These are phyloP conservation scores for Cyphomyrus plagiostoma DNA, from an alignment of 2,113 vertebrate species.

Conservation along the genomic window DNA sequence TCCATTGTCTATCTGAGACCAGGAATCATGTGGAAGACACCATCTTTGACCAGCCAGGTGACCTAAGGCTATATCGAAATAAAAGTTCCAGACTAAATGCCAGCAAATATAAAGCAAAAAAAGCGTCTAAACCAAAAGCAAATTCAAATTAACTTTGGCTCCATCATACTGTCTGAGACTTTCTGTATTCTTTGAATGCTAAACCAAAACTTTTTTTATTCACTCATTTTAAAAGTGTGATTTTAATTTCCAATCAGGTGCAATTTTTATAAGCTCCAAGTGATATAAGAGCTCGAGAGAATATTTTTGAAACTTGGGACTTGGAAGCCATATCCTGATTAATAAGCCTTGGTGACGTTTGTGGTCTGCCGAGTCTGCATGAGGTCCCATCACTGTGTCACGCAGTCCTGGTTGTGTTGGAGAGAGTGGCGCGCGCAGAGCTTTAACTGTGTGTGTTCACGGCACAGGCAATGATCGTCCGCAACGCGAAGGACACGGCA, in stretches of 20 bases:
- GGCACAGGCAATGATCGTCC: slow-evolving; percentile 90
- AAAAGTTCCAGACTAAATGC: too few relatives aligned
- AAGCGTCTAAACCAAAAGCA: too few relatives aligned
- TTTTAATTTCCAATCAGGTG: not conserved
- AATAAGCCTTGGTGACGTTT: not conserved
- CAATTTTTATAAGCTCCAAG: not conserved
- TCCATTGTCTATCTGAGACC: too few relatives aligned
- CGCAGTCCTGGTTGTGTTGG: not conserved
- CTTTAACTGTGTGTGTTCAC: not conserved
- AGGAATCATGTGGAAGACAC: too few relatives aligned
- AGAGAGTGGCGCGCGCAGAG: not conserved
- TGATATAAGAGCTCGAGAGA: not conserved
- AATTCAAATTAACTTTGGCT: too few relatives aligned
- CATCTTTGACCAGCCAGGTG: too few relatives aligned
- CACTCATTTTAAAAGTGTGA: not conserved
- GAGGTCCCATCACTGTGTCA: not conserved
- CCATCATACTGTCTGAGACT: not conserved
- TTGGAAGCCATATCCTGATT: not conserved
- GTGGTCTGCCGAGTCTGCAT: not conserved
- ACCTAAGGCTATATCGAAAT: too few relatives aligned
- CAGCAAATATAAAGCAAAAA: too few relatives aligned
- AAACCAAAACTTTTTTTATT: not conserved
- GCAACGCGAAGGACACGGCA: slow-evolving; percentile 96
- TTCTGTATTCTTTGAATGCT: not conserved
- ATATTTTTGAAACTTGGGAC: not conserved